Evolutionary conservation across 2,888 invertebrate genomes (phyloP).

Genomic region (Clistopyga incitator): DNA sequence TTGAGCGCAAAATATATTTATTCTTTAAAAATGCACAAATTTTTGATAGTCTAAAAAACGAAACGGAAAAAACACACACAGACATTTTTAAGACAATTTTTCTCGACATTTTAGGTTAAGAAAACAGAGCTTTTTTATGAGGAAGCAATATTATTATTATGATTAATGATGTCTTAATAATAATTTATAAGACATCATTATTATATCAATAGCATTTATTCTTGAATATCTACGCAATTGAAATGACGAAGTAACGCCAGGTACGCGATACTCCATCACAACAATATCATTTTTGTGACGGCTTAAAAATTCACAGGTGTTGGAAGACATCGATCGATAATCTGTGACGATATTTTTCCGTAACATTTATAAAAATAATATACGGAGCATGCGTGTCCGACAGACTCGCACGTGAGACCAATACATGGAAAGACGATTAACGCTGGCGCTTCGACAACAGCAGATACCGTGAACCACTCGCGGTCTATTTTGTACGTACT

Average conservation of each 20-base stretch:
- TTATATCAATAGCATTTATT: too few relatives aligned
- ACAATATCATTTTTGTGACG: neutral
- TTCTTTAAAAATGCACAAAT: too few relatives aligned
- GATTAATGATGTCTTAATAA: too few relatives aligned
- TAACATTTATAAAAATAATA: neutral
- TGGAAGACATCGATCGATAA: neutral
- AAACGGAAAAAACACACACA: too few relatives aligned
- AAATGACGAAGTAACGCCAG: neutral
- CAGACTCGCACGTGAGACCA: neutral
- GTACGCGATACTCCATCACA: neutral
- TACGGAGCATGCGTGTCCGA: neutral
- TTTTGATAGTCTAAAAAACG: too few relatives aligned
- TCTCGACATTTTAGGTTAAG: too few relatives aligned
- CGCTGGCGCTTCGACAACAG: neutral
- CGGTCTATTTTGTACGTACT: neutral
- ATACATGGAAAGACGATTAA: neutral
- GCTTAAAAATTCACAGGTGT: neutral
- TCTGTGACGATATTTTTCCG: neutral
- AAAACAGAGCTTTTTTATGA: too few relatives aligned
- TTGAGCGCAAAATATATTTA: too few relatives aligned
- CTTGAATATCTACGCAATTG: neutral
- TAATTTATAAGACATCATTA: neutral
- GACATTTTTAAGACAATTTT: too few relatives aligned
- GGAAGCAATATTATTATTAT: too few relatives aligned
- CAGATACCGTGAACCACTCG: slow-evolving; percentile 6